Percentiles rank a stretch among this genome's conserved stretches.
Conservation (phyloP, 2,888 invertebrate species). For the Heliconius cydno region DNA sequence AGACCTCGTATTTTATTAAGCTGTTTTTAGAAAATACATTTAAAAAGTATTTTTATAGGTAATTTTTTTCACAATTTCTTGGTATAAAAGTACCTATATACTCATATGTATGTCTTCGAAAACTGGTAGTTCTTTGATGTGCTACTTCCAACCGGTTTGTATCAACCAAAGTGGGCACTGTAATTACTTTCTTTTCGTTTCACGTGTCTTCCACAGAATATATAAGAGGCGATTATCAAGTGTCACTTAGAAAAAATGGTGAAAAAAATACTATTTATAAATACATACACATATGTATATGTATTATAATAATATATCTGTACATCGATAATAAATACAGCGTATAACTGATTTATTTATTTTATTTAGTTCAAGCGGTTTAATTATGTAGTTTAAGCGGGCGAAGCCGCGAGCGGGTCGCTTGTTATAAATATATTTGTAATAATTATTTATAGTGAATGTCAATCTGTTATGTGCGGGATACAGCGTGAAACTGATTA, state of each 20-base stretch:
- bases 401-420: no score
- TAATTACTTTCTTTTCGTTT: conserved; percentile 18
- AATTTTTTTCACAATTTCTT: not conserved
- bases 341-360: no score
- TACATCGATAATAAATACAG: no score
- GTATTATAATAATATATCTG: no score
- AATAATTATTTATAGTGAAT: no score
- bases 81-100: not conserved
- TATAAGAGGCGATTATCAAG: not conserved
- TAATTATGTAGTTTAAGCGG: no score
- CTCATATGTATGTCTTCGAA: not conserved
- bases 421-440: no score
- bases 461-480: no score
- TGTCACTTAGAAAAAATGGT: not conserved
- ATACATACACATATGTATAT: no score
- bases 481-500: no score
- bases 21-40: not conserved
- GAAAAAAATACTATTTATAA: no score
- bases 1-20: not conserved
- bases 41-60: not conserved
- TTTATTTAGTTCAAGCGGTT: no score
- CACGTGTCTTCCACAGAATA: conserved; percentile 3
- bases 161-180: not conserved
- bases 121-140: not conserved
- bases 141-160: conserved; percentile 17